phyloP scores from a whole-genome alignment of 2,888 invertebrate genomes.

The Hedya salicella region DNA sequence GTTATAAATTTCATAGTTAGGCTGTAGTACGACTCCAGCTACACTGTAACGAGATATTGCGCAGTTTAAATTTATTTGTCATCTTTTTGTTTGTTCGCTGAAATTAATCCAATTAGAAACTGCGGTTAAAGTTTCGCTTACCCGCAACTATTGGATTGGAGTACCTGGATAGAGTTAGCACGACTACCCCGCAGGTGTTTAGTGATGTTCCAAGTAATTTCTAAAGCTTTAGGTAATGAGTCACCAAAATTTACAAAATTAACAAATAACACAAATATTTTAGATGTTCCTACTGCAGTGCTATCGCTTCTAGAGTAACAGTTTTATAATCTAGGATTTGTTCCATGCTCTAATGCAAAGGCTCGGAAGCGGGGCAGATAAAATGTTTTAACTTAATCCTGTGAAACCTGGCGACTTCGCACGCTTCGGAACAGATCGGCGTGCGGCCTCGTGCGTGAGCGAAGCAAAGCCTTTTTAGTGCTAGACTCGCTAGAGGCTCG shows the following conservation, averaged over 20 bases:
- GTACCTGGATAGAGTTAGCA: slow-evolving; percentile 22
- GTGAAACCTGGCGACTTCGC: slow-evolving; percentile 36
- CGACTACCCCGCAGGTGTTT: slow-evolving; percentile 15
- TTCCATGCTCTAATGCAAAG: neutral
- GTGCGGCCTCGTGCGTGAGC: slow-evolving; percentile 69
- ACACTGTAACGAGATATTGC: slow-evolving; percentile 38
- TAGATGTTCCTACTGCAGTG: neutral
- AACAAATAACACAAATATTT: neutral
- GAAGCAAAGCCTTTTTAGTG: slow-evolving; percentile 71
- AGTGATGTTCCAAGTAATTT: slow-evolving; percentile 7
- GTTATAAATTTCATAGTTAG: slow-evolving; percentile 79
- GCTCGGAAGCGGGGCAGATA: slow-evolving; percentile 7
- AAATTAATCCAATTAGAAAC: slow-evolving; percentile 44
- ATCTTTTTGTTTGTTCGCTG: slow-evolving; percentile 42
- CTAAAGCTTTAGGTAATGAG: neutral
- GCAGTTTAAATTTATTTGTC: slow-evolving; percentile 42
- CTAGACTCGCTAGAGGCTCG: slow-evolving; percentile 60
- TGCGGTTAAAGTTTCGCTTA: slow-evolving; percentile 41
- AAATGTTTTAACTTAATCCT: slow-evolving; percentile 30
- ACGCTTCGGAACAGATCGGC: slow-evolving; percentile 58
- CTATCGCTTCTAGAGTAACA: neutral
- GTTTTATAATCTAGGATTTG: slow-evolving; percentile 11
- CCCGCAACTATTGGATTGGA: slow-evolving; percentile 31
- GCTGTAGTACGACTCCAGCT: slow-evolving; percentile 49
- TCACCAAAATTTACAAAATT: neutral